These are phyloP conservation scores for Aurelia sp. DNA, from an alignment of 30 jellyfish, hydroid and myxozoan genomes.

Conservation along the genomic window DNA sequence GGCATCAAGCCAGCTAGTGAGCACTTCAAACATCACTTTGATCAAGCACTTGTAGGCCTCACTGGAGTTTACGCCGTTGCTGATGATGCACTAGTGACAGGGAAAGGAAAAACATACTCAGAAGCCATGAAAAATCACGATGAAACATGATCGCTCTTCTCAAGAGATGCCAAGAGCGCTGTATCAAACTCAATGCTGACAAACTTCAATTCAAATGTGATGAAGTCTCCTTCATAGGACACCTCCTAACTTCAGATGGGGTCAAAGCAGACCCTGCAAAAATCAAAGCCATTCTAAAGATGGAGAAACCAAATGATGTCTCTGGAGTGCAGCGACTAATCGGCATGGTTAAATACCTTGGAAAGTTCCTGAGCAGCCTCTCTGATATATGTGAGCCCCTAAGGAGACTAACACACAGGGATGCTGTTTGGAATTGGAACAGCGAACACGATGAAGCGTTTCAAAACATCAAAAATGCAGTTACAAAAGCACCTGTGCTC, in stretches of 20 bases:
- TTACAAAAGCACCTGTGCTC: no score
- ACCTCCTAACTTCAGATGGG: slow-evolving; percentile 23
- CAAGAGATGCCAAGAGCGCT: slow-evolving; percentile 3
- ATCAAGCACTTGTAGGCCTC: no score
- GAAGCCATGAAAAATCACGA: slow-evolving; percentile 19
- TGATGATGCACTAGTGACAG: slow-evolving; percentile 23
- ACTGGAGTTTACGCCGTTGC: slow-evolving; percentile 23
- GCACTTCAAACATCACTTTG: slow-evolving; percentile 1
- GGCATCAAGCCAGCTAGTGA: slow-evolving; percentile 25
- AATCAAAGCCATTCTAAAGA: no score
- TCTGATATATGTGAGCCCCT: background rate
- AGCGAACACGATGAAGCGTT: no score
- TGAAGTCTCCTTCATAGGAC: slow-evolving; percentile 20
- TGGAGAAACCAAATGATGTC: no score
- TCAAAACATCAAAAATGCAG: no score
- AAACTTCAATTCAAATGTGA: slow-evolving; percentile 16
- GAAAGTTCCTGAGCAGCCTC: no score
- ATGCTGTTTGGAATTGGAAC: background rate
- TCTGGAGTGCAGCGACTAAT: no score
- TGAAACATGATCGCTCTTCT: slow-evolving; percentile 21
- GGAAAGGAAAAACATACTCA: no score
- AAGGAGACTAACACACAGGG: slow-evolving; percentile 6
- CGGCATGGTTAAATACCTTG: no score
- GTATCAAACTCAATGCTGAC: slow-evolving; percentile 23
- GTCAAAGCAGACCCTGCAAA: slow-evolving; percentile 20